Conservation (phyloP, 2,888 invertebrate genomes). For the Caenorhabditis uteleia region DNA sequence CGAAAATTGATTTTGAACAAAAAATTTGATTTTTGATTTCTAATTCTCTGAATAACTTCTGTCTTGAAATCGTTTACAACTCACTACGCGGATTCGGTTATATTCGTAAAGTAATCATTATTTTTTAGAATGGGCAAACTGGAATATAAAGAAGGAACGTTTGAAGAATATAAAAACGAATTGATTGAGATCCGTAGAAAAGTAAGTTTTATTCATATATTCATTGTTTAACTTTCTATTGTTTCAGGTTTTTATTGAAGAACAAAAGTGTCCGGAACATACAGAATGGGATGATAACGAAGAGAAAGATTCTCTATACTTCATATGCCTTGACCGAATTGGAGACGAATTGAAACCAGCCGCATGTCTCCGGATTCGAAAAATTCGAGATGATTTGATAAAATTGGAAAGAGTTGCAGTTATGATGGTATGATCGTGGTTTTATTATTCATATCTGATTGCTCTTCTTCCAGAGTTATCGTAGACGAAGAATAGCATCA, state of each 20-base stretch:
- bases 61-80: no score
- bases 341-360: slow-evolving; percentile 15
- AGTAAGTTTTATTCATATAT: not conserved
- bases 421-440: slow-evolving; percentile 18
- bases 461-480: slow-evolving; percentile 8
- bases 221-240: no score
- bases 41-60: no score
- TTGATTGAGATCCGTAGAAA: slow-evolving; percentile 21
- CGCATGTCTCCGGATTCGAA: slow-evolving; percentile 21
- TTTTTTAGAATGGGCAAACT: no score
- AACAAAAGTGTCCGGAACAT: slow-evolving; percentile 38
- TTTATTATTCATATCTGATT: not conserved
- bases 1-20: no score
- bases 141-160: slow-evolving; percentile 19
- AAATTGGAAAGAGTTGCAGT: slow-evolving; percentile 39
- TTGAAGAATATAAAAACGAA: slow-evolving; percentile 18
- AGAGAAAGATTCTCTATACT: slow-evolving; percentile 24
- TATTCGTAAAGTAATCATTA: slow-evolving; percentile 7
- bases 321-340: slow-evolving; percentile 14
- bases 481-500: slow-evolving; percentile 20
- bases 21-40: no score
- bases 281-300: slow-evolving; percentile 44
- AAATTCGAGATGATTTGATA: slow-evolving; percentile 10
- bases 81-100: no score
- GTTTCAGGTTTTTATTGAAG: slow-evolving; percentile 36